These are phyloP conservation scores for Lamellibrachia satsuma DNA, from an alignment of 2,888 invertebrate species.

Conservation along the genomic window DNA sequence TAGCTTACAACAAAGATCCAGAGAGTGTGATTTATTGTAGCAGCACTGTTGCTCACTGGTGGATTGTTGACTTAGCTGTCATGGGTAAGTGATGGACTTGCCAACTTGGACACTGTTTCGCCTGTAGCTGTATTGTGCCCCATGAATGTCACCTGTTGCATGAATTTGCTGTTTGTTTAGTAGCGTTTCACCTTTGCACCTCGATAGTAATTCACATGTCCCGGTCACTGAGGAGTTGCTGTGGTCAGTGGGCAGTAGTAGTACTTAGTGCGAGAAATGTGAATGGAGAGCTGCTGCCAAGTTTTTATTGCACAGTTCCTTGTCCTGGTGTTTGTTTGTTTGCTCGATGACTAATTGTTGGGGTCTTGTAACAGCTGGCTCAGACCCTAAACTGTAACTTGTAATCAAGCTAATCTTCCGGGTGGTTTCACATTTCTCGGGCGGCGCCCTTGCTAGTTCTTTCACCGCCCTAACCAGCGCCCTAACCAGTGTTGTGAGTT, in stretches of 20 bases:
- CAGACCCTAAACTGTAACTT: not conserved
- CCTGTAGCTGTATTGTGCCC: not conserved
- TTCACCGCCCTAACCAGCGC: not conserved
- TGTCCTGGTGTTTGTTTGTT: not conserved
- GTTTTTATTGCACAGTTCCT: not conserved
- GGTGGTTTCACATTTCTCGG: not conserved
- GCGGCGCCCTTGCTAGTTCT: not conserved
- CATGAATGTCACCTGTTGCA: not conserved
- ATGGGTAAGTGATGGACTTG: not conserved
- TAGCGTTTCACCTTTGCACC: not conserved
- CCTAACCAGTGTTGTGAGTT: not conserved
- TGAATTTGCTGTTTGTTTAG: constrained; percentile 10
- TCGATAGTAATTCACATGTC: not conserved
- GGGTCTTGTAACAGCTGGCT: not conserved
- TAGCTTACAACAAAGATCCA: not conserved
- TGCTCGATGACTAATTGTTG: not conserved
- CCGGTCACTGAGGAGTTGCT: not conserved
- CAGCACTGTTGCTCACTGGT: not conserved
- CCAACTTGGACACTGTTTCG: not conserved
- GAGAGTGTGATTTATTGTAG: not conserved
- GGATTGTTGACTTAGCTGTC: not conserved
- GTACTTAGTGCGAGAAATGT: not conserved
- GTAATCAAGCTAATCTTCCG: not conserved
- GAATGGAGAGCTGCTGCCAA: not conserved
- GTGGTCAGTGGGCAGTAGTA: not conserved